Conservation (phyloP, 2,113 vertebrate genomes). For the Muscicapa adusta region DNA sequence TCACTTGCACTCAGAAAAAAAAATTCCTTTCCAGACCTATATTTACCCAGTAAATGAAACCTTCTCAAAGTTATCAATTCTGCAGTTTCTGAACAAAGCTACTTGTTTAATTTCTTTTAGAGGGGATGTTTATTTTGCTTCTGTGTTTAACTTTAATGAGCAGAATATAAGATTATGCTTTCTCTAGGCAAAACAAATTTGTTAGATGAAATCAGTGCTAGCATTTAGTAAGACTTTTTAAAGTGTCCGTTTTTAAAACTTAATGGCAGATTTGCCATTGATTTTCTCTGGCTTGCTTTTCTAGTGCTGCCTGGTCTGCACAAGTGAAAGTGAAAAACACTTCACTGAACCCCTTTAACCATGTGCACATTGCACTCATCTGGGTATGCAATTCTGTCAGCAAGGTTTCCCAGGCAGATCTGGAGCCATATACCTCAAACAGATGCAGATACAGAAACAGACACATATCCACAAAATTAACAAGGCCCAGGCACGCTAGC, state of each 20-base stretch:
- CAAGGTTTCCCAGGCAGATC: not conserved
- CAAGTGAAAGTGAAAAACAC: not conserved
- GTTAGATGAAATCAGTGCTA: not conserved
- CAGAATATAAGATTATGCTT: not conserved
- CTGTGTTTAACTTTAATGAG: not conserved
- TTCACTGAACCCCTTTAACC: not conserved
- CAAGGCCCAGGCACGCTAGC: not conserved
- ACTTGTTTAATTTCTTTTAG: not conserved
- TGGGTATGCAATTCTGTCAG: not conserved
- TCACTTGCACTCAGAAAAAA: not conserved
- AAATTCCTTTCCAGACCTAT: not conserved
- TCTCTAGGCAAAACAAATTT: not conserved
- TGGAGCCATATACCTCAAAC: not conserved
- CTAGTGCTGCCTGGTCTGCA: not conserved
- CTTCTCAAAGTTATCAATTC: not conserved
- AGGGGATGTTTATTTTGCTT: not conserved
- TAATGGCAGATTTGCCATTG: not conserved
- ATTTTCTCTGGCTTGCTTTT: not conserved
- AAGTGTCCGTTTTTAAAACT: not conserved
- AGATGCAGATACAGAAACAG: not conserved
- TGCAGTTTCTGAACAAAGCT: not conserved
- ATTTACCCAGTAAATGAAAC: not conserved
- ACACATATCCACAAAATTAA: not conserved
- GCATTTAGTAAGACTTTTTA: not conserved
- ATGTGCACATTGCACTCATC: accelerated